Base-by-base conservation (phyloP, 2,888 invertebrate species). In the Heteromyza rotundicornis region DNA sequence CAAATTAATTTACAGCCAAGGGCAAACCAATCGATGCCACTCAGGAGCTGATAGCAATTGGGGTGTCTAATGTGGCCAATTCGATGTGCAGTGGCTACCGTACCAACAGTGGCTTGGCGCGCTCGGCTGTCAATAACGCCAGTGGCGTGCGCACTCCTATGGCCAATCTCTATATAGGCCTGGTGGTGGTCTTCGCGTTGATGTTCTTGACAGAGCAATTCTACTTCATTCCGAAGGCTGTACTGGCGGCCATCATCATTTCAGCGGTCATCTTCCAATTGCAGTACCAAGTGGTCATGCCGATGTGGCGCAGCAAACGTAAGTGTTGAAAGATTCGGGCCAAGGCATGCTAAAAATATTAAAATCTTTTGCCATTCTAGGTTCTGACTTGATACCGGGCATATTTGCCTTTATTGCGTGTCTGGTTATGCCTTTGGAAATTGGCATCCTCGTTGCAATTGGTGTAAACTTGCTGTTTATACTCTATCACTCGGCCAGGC, bases 181-280 rank as follows among this genome's bases (percentile, higher is more conserved):
- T 88, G 14, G 86, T 96, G 75, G 95, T 96, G 44, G 88, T 96
- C 54, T 77, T 94, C 60, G 92, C 95, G 0, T 86, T 96, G 57
- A 86, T 90, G 60, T 92, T 93, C 81, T 89, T 95, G 80, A 95
- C 95, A 2, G 92, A 93, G 10, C 91, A 90, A 82, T 95, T 95
- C 82, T 90, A 86, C 77, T 96, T 86, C 80, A 94, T 94, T 72
- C 94, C 94, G 1, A 92, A 90, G 80, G 88, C 95, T 1, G 88
- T 92, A 7, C 84, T 96, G 68, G 94, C 95, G 1, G 92, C 92
- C 0, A 91, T 96, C 73, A 95, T 96, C 75, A 92, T 96, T 65
- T 91, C 92, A 23, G 95, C 96, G 44, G 95, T 96, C 27, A 86
- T 95, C 55, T 94, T 94, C 81, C 94, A 94, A 92, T 89, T 95